phyloP scores from a whole-genome alignment of 2,797 vertebrate species.

The Silurus aristotelis region DNA sequence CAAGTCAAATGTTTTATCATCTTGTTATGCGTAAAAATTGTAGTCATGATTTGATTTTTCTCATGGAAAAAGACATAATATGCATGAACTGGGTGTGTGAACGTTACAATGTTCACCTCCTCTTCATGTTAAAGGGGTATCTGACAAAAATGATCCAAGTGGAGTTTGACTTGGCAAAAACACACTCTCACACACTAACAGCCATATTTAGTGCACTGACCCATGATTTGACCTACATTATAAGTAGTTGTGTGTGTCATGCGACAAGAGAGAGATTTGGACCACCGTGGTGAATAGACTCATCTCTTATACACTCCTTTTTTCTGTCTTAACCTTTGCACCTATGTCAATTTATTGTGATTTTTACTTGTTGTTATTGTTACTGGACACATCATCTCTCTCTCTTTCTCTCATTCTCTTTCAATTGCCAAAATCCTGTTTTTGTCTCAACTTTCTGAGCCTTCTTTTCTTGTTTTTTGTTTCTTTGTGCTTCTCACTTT shows the following conservation, averaged over 20 bases:
- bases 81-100: conserved; percentile 36
- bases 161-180: neutral
- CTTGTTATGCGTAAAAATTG: neutral
- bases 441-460: neutral
- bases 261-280: conserved; percentile 35
- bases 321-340: conserved; percentile 23
- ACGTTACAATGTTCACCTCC: conserved; percentile 3
- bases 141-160: conserved; percentile 38
- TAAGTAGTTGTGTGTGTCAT: conserved; percentile 46
- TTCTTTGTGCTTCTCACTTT: conserved; percentile 10
- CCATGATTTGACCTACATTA: conserved; percentile 56
- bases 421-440: neutral
- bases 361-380: neutral
- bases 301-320: neutral
- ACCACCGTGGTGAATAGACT: conserved; percentile 38
- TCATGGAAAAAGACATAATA: neutral
- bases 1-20: neutral
- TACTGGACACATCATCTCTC: neutral
- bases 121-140: conserved; percentile 23
- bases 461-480: neutral
- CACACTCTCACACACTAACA: conserved; percentile 25
- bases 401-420: conserved; percentile 4
- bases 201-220: conserved; percentile 50
- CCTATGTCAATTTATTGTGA: conserved; percentile 8
- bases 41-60: conserved; percentile 4